Percentiles rank a stretch among this genome's conserved stretches.
phyloP scores from a whole-genome alignment of 2,888 invertebrate species.

The Hydraecia micacea region DNA sequence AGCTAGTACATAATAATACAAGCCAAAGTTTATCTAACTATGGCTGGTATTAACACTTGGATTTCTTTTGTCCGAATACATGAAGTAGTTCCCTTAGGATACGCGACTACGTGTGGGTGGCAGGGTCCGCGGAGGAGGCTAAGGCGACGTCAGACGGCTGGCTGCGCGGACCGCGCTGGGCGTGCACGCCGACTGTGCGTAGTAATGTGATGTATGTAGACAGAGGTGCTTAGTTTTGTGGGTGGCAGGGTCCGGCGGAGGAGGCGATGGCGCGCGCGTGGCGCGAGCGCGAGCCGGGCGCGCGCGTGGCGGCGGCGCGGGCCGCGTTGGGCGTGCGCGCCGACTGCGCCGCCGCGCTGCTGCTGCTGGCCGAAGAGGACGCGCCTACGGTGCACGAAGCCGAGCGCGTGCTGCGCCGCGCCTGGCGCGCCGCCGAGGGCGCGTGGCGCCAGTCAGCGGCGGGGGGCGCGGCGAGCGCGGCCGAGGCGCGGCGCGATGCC shows the following conservation, averaged over 20 bases:
- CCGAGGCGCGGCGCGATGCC: constrained; percentile 97
- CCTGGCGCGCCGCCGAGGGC: constrained; percentile 98
- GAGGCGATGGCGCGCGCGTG: constrained; percentile 97
- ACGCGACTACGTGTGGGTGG: too few relatives aligned
- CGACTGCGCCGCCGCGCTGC: constrained; percentile 98
- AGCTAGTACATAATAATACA: too few relatives aligned
- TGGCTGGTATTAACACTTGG: too few relatives aligned
- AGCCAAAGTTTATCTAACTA: too few relatives aligned
- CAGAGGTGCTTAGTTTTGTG: neutral
- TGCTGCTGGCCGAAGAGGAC: constrained; percentile 98
- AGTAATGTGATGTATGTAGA: too few relatives aligned
- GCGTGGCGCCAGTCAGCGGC: constrained; percentile 95
- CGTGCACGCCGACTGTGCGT: neutral
- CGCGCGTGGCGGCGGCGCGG: constrained; percentile 94
- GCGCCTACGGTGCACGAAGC: constrained; percentile 96
- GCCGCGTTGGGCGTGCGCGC: constrained; percentile 96
- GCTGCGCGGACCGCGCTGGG: too few relatives aligned
- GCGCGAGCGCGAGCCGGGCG: constrained; percentile 97
- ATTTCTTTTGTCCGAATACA: too few relatives aligned
- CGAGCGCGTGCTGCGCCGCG: constrained; percentile 90
- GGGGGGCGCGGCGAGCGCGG: constrained; percentile 96
- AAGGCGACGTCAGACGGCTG: too few relatives aligned
- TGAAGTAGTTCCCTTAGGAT: too few relatives aligned
- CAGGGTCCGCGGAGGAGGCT: too few relatives aligned
- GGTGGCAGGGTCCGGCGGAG: constrained; percentile 71